These are phyloP conservation scores for Drosophila carrolli DNA, from an alignment of 1,140 invertebrate genomes.

Conservation along the genomic window DNA sequence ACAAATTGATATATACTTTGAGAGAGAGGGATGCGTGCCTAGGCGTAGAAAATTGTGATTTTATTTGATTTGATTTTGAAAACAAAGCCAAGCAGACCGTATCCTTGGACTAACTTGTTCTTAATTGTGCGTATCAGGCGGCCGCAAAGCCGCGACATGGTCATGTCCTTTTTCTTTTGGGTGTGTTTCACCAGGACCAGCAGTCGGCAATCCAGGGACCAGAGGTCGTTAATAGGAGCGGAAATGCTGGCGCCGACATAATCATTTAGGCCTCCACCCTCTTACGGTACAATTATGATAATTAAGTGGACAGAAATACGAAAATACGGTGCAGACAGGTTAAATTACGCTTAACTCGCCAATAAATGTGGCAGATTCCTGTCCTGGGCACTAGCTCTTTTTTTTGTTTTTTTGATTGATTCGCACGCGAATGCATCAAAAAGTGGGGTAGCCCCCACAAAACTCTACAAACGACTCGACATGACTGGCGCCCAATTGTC, in stretches of 20 bases:
- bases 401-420: constrained; percentile 78
- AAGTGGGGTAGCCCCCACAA: neutral
- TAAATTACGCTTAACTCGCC: constrained; percentile 74
- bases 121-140: constrained; percentile 80
- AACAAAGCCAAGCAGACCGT: constrained; percentile 8
- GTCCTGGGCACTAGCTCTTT: constrained; percentile 11
- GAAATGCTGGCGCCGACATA: constrained; percentile 82
- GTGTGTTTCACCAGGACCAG: constrained; percentile 48
- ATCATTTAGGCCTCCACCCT: constrained; percentile 63
- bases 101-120: constrained; percentile 45
- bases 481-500: constrained; percentile 62
- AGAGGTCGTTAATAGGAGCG: constrained; percentile 70
- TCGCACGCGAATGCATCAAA: constrained; percentile 1
- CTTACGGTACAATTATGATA: constrained; percentile 71
- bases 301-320: constrained; percentile 58
- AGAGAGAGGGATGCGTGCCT: constrained; percentile 50
- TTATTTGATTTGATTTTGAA: constrained; percentile 75
- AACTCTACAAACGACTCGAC: constrained; percentile 19
- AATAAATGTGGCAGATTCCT: constrained; percentile 47
- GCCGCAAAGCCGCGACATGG: constrained; percentile 49
- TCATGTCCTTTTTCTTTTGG: constrained; percentile 46
- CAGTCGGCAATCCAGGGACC: constrained; percentile 17
- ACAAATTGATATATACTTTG: constrained; percentile 1
- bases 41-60: constrained; percentile 69
- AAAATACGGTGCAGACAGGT: constrained; percentile 60